Percentiles rank a stretch among this genome's conserved stretches.
These are phyloP conservation scores for Protonibea diacanthus DNA, from an alignment of 2,797 vertebrate genomes.

Conservation along the genomic window DNA sequence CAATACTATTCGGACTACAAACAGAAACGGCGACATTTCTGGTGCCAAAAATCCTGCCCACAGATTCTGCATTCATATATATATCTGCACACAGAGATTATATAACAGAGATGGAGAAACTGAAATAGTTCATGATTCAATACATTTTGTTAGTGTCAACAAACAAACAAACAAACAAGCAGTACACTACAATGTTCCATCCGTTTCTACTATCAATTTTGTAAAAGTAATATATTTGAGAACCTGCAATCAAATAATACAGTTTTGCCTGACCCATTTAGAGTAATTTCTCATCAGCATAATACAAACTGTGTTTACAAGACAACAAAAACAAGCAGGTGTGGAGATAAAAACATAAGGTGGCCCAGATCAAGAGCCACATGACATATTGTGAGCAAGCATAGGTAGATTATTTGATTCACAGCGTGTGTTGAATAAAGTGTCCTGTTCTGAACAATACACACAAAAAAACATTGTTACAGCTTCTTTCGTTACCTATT, in stretches of 20 bases:
- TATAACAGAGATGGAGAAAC: too few relatives aligned
- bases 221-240: background rate
- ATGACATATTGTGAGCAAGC: background rate
- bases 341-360: constrained; percentile 9
- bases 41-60: too few relatives aligned
- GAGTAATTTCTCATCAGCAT: background rate
- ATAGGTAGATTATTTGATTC: background rate
- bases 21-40: too few relatives aligned
- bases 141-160: background rate
- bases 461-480: background rate
- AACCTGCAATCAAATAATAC: background rate
- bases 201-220: background rate
- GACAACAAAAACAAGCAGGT: background rate
- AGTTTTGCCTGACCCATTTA: background rate
- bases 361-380: background rate
- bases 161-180: background rate
- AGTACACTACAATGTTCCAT: background rate
- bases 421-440: background rate
- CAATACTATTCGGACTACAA: too few relatives aligned
- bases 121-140: background rate
- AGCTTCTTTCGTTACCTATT: background rate
- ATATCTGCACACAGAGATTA: too few relatives aligned
- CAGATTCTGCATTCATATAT: too few relatives aligned
- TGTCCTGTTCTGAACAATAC: background rate
- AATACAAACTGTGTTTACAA: background rate